Evolutionary conservation across 2,888 invertebrate species (phyloP), one percentile per base, ranked within the genome.

Genomic region (Oscheius onirici): DNA sequence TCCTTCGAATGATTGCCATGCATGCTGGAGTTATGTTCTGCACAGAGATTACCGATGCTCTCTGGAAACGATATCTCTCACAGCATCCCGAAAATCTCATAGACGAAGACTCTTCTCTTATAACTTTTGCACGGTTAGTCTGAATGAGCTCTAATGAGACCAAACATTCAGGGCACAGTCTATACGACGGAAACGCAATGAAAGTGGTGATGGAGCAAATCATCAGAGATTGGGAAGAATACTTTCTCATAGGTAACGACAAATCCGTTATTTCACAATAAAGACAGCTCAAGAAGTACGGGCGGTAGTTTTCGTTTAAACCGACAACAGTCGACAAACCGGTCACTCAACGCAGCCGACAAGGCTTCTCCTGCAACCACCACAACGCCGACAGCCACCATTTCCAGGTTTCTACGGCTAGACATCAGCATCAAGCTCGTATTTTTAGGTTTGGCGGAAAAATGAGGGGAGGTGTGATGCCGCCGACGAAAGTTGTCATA

Each of bases 1-100:
- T 87, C 2, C 76, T 87, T 11, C 77, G 87, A 28, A 87, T 87
- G 87, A 83, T 87, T 41, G 87, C 87, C 1, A 78, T 87, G 17
- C 87, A 87, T 68, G 87, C 87, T 11, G 87, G 87, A 0, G 86
- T 87, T 28, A 87, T 87, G 87, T 86, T 85, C 73, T 87, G 87
- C 65, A 87, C 87, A 11, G 87, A 86, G 67, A 85, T 87, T 34
- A 86, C 85, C 11, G 87, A 87, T 69, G 86, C 86, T 10, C 66
- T 87, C 26, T 87, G 87, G 87, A 81, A 81, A 46, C 26, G 82
- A 34, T 82, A 82, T 71, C 71, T 80, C 44, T 75, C 75, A 20
- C 86, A 86, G 68, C 86, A 86, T 67, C 86, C 86, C 8, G 86
- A 86, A 69, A 86, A 86, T 68, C 71, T 86, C 2, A 86, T 86